Evolutionary conservation across 2,113 vertebrate species (phyloP).

Genomic region (Muntiacus reevesi): DNA sequence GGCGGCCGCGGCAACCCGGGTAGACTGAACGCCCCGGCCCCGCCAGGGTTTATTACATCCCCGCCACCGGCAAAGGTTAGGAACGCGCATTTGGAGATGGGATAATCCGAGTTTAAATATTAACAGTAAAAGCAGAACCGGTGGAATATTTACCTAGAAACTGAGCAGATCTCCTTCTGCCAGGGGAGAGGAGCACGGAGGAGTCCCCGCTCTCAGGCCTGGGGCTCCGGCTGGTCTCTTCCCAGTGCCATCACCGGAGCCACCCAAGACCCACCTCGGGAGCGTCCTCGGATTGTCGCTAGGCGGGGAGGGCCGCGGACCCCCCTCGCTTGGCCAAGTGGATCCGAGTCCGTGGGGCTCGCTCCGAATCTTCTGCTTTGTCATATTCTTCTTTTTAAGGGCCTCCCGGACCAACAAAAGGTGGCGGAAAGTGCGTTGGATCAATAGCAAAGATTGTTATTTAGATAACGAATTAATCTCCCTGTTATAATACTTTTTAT

Average conservation of each 20-base stretch:
- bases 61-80: slow-evolving; percentile 80
- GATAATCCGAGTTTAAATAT: slow-evolving; percentile 81
- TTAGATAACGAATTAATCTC: slow-evolving; percentile 77
- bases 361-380: slow-evolving; percentile 67
- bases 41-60: slow-evolving; percentile 45
- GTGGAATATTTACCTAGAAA: slow-evolving; percentile 76
- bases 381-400: slow-evolving; percentile 67
- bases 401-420: slow-evolving; percentile 71
- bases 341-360: background rate
- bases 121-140: slow-evolving; percentile 76
- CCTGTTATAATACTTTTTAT: slow-evolving; percentile 54
- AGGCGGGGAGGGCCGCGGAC: background rate
- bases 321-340: background rate
- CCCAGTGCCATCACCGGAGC: background rate
- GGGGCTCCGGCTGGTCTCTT: background rate
- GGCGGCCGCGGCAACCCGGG: background rate
- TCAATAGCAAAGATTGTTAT: slow-evolving; percentile 74
- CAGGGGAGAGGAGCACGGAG: background rate
- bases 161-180: slow-evolving; percentile 29
- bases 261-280: background rate
- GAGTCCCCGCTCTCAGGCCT: background rate
- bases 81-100: slow-evolving; percentile 61
- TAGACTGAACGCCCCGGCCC: background rate
- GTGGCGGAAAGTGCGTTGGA: slow-evolving; percentile 65
- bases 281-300: background rate